Conservation (phyloP, 2,797 vertebrate genomes). For the Falco novaeseelandiae region DNA sequence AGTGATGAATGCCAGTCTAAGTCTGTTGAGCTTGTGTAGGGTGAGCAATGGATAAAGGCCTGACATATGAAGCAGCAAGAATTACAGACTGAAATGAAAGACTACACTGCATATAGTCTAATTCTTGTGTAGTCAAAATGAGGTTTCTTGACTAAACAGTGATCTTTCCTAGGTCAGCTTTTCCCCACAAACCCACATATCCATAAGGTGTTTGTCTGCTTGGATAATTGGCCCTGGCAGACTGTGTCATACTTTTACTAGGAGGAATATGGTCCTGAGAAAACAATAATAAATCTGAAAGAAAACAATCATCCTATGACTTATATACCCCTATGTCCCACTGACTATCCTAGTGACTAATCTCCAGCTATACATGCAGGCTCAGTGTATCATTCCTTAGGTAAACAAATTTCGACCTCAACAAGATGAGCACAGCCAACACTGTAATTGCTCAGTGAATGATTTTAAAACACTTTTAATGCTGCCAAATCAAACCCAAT, state of each 20-base stretch:
- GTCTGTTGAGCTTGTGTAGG: neutral
- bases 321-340: neutral
- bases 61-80: neutral
- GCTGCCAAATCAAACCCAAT: neutral
- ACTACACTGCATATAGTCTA: neutral
- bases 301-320: neutral
- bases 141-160: neutral
- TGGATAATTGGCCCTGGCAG: neutral
- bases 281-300: neutral
- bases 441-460: neutral
- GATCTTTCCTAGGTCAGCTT: neutral
- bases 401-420: neutral
- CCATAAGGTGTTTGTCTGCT: neutral
- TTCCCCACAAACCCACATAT: neutral
- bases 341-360: neutral
- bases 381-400: neutral
- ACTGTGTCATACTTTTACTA: neutral
- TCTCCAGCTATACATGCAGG: neutral
- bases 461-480: constrained; percentile 13
- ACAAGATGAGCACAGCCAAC: neutral
- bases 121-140: neutral
- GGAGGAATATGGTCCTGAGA: neutral
- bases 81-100: neutral
- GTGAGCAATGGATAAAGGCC: neutral
- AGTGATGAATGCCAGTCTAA: neutral